Base-by-base conservation (phyloP, 2,113 vertebrate species). In the Saccopteryx bilineata region DNA sequence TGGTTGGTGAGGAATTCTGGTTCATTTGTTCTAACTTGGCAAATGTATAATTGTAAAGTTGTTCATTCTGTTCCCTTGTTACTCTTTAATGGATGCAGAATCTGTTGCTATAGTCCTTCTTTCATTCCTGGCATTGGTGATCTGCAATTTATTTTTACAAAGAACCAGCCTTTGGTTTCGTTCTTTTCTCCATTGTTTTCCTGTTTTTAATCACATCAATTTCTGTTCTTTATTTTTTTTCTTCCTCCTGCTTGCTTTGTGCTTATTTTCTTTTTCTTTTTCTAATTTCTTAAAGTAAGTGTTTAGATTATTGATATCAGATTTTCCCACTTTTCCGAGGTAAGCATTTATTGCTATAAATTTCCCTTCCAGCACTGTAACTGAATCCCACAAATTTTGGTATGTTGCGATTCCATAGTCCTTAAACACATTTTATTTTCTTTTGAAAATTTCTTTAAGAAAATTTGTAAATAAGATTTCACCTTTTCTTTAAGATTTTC, bases 201-300 rank as follows among this genome's bases (percentile, higher is more conserved):
- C 39, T 24, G 12, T 24, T 63, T 75, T 88, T 58, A 50, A 11
- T 63, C 61, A 19, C 71, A 88, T 61, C 58, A 58, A 63, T 76
- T 88, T 71, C 50, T 71, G n/a, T 54, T 86, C n/a, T 71, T 71
- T 56, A 56, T 85, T 86, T 39, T 86, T 86, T 86, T 58, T 50
- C 31, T 86, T 71, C 9, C 50, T 71, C n/a, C 14, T 18, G 15
- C 13, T 85, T 39, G 31, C 50, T 74, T 74, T 74, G 65, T 31
- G 65, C 23, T 68, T 54, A 48, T 48, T 82, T 63, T 69, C 7
- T 13, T 85, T 31, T 69, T 54, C 58, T 63, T 82, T 69, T 85
- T 85, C 14, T 9, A 18, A 24, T 74, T 87, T 60, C 24, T 48
- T 74, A 17, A 48, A 24, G 17, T 60, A 74, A 72, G 26, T 48